Evolutionary conservation across 2,888 invertebrate genomes (phyloP).

Genomic region (Papilio gigon): DNA sequence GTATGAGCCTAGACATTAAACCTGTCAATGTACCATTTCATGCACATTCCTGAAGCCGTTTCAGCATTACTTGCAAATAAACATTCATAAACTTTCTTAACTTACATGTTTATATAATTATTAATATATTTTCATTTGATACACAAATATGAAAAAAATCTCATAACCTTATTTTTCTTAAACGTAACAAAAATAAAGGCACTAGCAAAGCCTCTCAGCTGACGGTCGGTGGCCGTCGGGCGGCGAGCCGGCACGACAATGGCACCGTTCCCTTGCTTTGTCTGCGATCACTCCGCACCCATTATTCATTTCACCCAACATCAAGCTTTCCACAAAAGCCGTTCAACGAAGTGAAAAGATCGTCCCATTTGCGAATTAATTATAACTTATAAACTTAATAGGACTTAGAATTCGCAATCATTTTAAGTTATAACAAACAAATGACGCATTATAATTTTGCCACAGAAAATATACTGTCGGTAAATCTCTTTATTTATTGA

Average conservation of each 20-base stretch:
- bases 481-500: no score
- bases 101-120: no score
- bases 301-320: conserved; percentile 40
- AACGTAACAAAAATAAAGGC: conserved; percentile 15
- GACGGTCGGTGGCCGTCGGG: not conserved
- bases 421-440: conserved; percentile 14
- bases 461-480: no score
- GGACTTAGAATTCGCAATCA: conserved; percentile 2
- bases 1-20: no score
- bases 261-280: conserved; percentile 36
- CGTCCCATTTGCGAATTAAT: conserved; percentile 38
- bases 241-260: conserved; percentile 17
- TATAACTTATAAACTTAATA: conserved; percentile 37
- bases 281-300: conserved; percentile 34
- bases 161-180: not conserved
- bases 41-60: no score
- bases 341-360: conserved; percentile 37
- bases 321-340: conserved; percentile 38
- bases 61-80: no score
- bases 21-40: no score
- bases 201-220: conserved; percentile 8
- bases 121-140: no score
- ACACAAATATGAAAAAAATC: not conserved
- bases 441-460: no score
- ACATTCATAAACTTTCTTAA: no score